Evolutionary conservation across 37 sponge, comb jelly and placozoan species (phyloP).

Genomic region (Haliclona indistincta): DNA sequence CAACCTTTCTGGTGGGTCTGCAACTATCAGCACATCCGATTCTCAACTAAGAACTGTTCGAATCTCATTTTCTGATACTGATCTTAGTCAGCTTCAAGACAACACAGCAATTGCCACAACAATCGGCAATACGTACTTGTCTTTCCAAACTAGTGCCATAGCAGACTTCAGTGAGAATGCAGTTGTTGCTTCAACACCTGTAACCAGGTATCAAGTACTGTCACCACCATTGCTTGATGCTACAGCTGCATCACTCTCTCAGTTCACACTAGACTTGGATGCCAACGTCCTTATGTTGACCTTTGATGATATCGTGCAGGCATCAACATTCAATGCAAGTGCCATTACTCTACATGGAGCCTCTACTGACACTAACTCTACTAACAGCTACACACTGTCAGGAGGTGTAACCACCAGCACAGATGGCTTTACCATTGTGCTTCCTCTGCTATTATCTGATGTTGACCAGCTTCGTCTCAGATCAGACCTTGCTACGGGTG

Average conservation of each 20-base stretch:
- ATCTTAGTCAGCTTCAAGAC: constrained; percentile 74
- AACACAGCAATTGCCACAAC: constrained; percentile 56
- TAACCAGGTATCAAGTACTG: not conserved
- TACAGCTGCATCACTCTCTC: constrained; percentile 53
- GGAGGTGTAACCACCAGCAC: constrained; percentile 69
- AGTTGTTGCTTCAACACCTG: constrained; percentile 2
- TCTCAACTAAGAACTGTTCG: constrained; percentile 37
- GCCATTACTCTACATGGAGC: constrained; percentile 62
- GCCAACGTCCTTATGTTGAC: constrained; percentile 62
- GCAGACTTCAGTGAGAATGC: constrained; percentile 67
- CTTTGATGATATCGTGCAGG: constrained; percentile 78
- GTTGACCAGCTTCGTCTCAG: constrained; percentile 68
- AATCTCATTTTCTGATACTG: constrained; percentile 58
- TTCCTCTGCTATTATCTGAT: constrained; percentile 63
- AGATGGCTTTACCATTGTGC: constrained; percentile 64
- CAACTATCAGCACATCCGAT: constrained; percentile 52
- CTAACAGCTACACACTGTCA: constrained; percentile 56
- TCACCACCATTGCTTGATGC: constrained; percentile 27
- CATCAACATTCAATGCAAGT: constrained; percentile 53
- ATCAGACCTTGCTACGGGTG: constrained; percentile 65
- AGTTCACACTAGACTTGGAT: constrained; percentile 86
- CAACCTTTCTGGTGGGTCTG: constrained; percentile 73
- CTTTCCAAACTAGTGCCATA: constrained; percentile 43
- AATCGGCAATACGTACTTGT: constrained; percentile 51
- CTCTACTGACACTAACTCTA: constrained; percentile 23